Percentiles rank a stretch among this genome's conserved stretches.
phyloP scores from a whole-genome alignment of 2,888 invertebrate genomes.

The Nemapogon koenigi region DNA sequence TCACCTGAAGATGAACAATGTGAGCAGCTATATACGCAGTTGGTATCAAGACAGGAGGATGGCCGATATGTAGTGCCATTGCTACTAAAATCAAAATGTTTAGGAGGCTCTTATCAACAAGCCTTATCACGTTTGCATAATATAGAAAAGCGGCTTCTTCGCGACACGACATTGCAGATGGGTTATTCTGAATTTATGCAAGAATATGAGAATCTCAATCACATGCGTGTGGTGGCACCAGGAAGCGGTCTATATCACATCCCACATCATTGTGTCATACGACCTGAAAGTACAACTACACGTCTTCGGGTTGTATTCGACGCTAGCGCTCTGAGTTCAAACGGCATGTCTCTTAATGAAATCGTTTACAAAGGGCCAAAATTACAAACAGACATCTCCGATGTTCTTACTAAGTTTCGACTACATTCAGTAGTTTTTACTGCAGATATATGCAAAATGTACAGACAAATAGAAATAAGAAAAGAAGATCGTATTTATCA shows the following conservation, averaged over 20 bases:
- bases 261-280: slow-evolving; percentile 12
- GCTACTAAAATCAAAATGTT: slow-evolving; percentile 5
- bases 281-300: slow-evolving; percentile 7
- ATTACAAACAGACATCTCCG: too few species aligned
- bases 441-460: slow-evolving; percentile 10
- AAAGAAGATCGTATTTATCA: slow-evolving; percentile 5
- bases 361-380: too few species aligned
- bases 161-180: neutral
- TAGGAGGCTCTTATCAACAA: neutral
- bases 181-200: slow-evolving; percentile 10
- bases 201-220: slow-evolving; percentile 10
- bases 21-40: slow-evolving; percentile 7
- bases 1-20: slow-evolving; percentile 8
- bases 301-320: slow-evolving; percentile 12
- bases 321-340: too few species aligned
- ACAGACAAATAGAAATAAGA: slow-evolving; percentile 4
- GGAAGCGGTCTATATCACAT: slow-evolving; percentile 1
- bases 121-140: slow-evolving; percentile 1
- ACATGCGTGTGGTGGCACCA: slow-evolving; percentile 9
- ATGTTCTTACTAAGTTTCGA: slow-evolving; percentile 11
- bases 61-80: slow-evolving; percentile 12
- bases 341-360: too few species aligned
- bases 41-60: neutral
- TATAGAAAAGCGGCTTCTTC: neutral
- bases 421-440: slow-evolving; percentile 3